Base-by-base conservation (phyloP, 2,113 vertebrate genomes). In the Tiliqua scincoides region DNA sequence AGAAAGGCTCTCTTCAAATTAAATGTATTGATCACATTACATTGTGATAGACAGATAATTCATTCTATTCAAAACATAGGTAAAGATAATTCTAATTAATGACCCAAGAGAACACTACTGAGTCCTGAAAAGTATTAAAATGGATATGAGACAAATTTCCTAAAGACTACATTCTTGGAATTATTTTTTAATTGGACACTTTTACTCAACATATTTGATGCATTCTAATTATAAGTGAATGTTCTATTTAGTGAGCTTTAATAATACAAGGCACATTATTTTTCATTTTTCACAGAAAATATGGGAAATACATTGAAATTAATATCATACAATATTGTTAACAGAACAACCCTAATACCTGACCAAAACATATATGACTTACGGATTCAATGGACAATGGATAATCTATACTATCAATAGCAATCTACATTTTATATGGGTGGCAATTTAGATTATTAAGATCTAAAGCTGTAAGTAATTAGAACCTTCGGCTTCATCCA, bases 41-140 rank as follows among this genome's bases (percentile, higher is more conserved):
- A n/a, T n/a, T n/a, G n/a, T n/a, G n/a, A n/a, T 84, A 67, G 52
- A 57, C 70, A 4, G 3, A 32, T 4, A 61, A 85, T 82, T 81
- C 72, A 35, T 88, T 87, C 83, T 15, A 89, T 83, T 87, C 52
- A 85, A 83, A 91, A 82, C 35, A 72, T 1, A 37, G 62, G 62
- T 1, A 61, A 23, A 21, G 37, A 73, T 57, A 89, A 88, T 91
- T 85, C 79, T 71, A 68, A 84, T n/a, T 79, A 79, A 79, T 73
- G 30, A 86, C 23, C 40, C 72, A 23, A 62, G 68, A 77, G 2
- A 57, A 27, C 40, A 89, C 73, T 82, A 73, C 0, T 62, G 3
- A 27, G 85, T 52, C 62, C 67, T 10, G 3, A 84, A 85, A 89
- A 59, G 7, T 43, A 43, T 82, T 57, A 74, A 80, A 84, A 1